phyloP scores from a whole-genome alignment of 2,888 invertebrate genomes.

The Trichogramma evanescens region DNA sequence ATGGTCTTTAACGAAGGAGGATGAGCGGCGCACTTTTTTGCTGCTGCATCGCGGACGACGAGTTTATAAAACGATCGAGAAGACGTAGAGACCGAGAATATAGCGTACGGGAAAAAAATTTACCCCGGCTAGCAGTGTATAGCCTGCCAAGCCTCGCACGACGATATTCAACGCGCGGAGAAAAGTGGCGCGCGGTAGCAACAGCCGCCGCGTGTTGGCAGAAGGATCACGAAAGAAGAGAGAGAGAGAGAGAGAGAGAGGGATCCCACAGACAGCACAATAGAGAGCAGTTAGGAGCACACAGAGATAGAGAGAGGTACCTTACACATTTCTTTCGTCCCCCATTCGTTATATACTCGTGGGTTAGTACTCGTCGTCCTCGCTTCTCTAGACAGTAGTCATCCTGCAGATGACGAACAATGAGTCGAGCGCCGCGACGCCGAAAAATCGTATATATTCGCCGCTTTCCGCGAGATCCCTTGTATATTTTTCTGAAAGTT shows the following conservation, averaged over 20 bases:
- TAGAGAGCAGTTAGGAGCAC: background rate
- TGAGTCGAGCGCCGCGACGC: slow-evolving; percentile 15
- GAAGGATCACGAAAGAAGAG: background rate
- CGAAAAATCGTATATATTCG: slow-evolving; percentile 9
- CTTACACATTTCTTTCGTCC: background rate
- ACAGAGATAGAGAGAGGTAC: background rate
- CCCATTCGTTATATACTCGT: background rate
- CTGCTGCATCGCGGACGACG: too few relatives aligned
- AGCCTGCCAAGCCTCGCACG: too few relatives aligned
- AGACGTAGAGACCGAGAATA: too few relatives aligned
- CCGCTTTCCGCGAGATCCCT: too few relatives aligned
- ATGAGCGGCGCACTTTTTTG: too few relatives aligned
- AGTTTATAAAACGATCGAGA: background rate
- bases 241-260: background rate
- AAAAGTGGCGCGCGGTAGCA: too few relatives aligned
- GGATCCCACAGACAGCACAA: background rate
- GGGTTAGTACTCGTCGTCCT: background rate
- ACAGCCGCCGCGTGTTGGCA: too few relatives aligned
- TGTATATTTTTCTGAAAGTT: too few relatives aligned
- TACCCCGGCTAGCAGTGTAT: too few relatives aligned
- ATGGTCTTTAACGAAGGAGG: too few relatives aligned
- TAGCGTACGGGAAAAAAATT: too few relatives aligned
- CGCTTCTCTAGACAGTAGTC: background rate
- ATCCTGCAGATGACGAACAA: slow-evolving; percentile 17
- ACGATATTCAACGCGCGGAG: too few relatives aligned